Percentiles rank a stretch among this genome's conserved stretches.
Evolutionary conservation across 2,113 vertebrate species (phyloP).

Genomic region (Natator depressus): DNA sequence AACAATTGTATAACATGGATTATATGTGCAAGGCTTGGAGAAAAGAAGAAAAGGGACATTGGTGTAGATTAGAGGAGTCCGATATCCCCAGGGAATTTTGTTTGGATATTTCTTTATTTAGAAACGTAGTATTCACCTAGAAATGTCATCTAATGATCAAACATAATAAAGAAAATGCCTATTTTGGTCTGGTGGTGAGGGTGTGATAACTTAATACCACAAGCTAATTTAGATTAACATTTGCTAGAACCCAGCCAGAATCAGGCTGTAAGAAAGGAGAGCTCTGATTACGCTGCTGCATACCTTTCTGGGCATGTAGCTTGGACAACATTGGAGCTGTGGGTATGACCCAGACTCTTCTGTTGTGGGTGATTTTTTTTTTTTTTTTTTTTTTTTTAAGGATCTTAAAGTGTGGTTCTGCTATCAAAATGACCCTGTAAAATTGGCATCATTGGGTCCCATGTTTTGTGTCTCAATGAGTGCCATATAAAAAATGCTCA

Average conservation of each 20-base stretch:
- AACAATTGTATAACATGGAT: background rate
- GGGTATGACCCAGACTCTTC: background rate
- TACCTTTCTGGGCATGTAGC: background rate
- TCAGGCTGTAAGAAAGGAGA: background rate
- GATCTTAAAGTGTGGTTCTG: fast-evolving
- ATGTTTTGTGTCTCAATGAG: background rate
- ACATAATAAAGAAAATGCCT: background rate
- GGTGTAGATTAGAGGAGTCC: background rate
- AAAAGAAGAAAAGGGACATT: background rate
- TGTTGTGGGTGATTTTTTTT: background rate
- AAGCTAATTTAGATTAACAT: background rate
- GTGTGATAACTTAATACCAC: background rate
- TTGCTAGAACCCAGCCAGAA: background rate
- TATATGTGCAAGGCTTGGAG: background rate
- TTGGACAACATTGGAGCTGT: background rate
- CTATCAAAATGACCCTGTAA: background rate
- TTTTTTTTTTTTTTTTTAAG: background rate
- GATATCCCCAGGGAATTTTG: background rate
- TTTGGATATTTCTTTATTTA: background rate
- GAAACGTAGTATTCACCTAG: background rate
- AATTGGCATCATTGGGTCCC: background rate
- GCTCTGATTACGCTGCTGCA: fast-evolving
- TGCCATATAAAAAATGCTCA: background rate
- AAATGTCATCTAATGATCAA: background rate
- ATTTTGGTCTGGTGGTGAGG: background rate